Evolutionary conservation across 1,140 invertebrate genomes (phyloP).

Genomic region (Megathymus violae): DNA sequence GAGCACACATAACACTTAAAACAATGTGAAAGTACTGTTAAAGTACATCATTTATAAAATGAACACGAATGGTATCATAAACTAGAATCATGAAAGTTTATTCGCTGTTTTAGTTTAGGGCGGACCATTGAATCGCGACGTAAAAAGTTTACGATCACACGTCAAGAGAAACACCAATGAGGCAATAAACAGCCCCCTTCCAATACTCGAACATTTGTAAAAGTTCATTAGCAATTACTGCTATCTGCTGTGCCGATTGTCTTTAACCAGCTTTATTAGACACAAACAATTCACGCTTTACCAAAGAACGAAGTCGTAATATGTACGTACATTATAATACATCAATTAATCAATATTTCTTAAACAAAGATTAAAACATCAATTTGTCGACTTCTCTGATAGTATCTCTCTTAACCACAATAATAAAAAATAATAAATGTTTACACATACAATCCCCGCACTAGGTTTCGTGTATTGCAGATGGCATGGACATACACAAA

Average conservation of each 20-base stretch:
- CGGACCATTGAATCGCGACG: conserved; percentile 75
- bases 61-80: conserved; percentile 75
- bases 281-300: conserved; percentile 6
- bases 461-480: too few species aligned
- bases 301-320: conserved; percentile 5
- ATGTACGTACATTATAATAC: too few species aligned
- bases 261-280: conserved; percentile 22
- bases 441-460: too few species aligned
- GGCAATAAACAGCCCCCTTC: conserved; percentile 73
- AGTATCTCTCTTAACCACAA: too few species aligned
- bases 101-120: conserved; percentile 78
- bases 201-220: conserved; percentile 70
- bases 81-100: conserved; percentile 79
- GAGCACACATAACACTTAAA: conserved; percentile 11
- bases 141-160: conserved; percentile 81
- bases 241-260: conserved; percentile 47
- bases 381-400: too few species aligned
- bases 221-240: conserved; percentile 73
- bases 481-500: too few species aligned
- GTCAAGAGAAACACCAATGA: conserved; percentile 80
- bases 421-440: too few species aligned
- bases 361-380: too few species aligned
- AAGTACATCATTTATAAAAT: conserved; percentile 78
- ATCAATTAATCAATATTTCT: too few species aligned
- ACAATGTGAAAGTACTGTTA: conserved; percentile 40